phyloP scores from a whole-genome alignment of 92 coral and sea anemone genomes.

The Porites divaricata region DNA sequence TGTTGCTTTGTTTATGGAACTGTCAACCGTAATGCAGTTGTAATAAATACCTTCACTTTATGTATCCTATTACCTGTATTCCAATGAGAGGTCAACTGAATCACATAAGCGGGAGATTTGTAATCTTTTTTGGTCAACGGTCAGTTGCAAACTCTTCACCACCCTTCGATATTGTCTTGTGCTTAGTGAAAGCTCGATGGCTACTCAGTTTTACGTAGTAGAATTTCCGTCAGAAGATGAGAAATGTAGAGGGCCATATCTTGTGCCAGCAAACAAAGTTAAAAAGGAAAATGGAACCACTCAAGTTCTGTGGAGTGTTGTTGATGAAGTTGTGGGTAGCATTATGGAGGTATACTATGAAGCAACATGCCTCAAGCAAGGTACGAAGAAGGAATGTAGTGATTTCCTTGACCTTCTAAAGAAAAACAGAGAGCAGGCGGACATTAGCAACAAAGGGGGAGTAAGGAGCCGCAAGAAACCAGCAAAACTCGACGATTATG shows the following conservation, averaged over 20 bases:
- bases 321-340: conserved; percentile 31
- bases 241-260: conserved; percentile 36
- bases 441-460: conserved; percentile 28
- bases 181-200: neutral
- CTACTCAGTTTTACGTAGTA: neutral
- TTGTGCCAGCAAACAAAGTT: conserved; percentile 48
- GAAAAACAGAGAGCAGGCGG: conserved; percentile 21
- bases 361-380: conserved; percentile 27
- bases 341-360: conserved; percentile 25
- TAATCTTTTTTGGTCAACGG: neutral
- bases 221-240: conserved; percentile 39
- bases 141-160: conserved; percentile 12
- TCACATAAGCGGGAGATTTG: conserved; percentile 8
- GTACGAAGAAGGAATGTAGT: conserved; percentile 40
- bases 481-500: neutral
- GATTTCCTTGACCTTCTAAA: conserved; percentile 36
- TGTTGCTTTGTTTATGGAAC: conserved; percentile 2
- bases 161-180: conserved; percentile 1
- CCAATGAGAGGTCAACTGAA: neutral
- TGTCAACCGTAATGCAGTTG: conserved; percentile 7
- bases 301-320: conserved; percentile 50
- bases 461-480: conserved; percentile 44
- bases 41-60: conserved; percentile 9
- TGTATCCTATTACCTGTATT: neutral
- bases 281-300: conserved; percentile 30